Conservation (phyloP, 2,888 invertebrate species). For the Dione vanillae region DNA sequence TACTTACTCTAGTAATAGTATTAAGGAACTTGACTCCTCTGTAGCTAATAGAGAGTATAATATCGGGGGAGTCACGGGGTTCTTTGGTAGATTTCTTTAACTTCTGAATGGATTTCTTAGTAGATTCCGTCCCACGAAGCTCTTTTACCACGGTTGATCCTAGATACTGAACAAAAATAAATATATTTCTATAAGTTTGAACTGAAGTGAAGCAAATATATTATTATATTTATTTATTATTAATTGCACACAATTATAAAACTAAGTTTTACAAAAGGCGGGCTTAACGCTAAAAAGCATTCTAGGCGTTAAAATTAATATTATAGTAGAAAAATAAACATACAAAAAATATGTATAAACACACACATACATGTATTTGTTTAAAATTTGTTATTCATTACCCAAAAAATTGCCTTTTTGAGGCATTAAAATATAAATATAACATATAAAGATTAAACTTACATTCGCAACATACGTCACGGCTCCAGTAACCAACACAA, state of each 20-base stretch:
- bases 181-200: background rate
- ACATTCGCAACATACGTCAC: slow-evolving; percentile 95
- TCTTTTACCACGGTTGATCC: slow-evolving; percentile 97
- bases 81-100: slow-evolving; percentile 89
- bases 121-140: slow-evolving; percentile 95
- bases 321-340: too few relatives aligned
- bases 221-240: too few relatives aligned
- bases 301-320: too few relatives aligned
- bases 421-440: too few relatives aligned
- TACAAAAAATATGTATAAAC: too few relatives aligned
- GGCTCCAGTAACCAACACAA: slow-evolving; percentile 92
- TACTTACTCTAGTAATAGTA: slow-evolving; percentile 91
- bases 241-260: too few relatives aligned
- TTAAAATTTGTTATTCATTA: too few relatives aligned
- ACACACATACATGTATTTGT: too few relatives aligned
- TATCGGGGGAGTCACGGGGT: slow-evolving; percentile 89
- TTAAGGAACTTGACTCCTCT: slow-evolving; percentile 97
- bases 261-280: too few relatives aligned
- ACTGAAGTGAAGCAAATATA: too few relatives aligned
- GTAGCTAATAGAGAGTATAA: slow-evolving; percentile 95
- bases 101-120: slow-evolving; percentile 97
- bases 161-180: slow-evolving; percentile 88
- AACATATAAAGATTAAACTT: slow-evolving; percentile 65
- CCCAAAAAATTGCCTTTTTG: too few relatives aligned
- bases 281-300: too few relatives aligned